phyloP scores from a whole-genome alignment of 2,113 vertebrate species.

The Okapia johnstoni region DNA sequence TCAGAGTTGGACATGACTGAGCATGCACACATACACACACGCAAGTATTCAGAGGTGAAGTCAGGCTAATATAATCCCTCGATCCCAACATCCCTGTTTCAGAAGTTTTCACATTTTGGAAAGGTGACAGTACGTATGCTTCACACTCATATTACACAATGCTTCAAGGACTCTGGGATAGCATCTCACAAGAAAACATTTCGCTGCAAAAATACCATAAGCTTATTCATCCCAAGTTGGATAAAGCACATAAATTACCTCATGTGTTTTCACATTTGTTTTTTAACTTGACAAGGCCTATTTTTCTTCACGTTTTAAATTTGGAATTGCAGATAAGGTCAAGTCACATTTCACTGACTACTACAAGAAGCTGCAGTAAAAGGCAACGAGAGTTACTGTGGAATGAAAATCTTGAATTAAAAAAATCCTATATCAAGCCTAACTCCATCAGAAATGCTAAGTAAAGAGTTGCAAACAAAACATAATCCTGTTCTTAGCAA shows the following conservation, averaged over 20 bases:
- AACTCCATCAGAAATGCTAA: neutral
- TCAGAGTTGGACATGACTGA: neutral
- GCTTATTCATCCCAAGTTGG: neutral
- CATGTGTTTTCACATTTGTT: neutral
- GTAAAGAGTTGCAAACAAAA: neutral
- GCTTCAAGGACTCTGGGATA: neutral
- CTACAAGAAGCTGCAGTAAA: neutral
- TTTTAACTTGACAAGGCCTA: neutral
- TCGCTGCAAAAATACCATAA: neutral
- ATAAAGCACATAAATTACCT: neutral
- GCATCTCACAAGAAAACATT: neutral
- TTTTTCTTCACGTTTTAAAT: neutral
- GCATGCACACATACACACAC: neutral
- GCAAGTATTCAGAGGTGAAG: neutral
- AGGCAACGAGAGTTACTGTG: neutral
- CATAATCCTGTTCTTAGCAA: neutral
- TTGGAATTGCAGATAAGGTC: neutral
- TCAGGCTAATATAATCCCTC: neutral
- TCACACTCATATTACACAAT: neutral
- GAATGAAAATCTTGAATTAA: neutral
- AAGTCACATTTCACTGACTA: neutral
- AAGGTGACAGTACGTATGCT: neutral
- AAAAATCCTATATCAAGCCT: neutral
- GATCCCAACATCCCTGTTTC: neutral
- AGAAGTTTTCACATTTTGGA: neutral